Evolutionary conservation across 2,113 vertebrate species (phyloP).

Genomic region (Petromus typicus): DNA sequence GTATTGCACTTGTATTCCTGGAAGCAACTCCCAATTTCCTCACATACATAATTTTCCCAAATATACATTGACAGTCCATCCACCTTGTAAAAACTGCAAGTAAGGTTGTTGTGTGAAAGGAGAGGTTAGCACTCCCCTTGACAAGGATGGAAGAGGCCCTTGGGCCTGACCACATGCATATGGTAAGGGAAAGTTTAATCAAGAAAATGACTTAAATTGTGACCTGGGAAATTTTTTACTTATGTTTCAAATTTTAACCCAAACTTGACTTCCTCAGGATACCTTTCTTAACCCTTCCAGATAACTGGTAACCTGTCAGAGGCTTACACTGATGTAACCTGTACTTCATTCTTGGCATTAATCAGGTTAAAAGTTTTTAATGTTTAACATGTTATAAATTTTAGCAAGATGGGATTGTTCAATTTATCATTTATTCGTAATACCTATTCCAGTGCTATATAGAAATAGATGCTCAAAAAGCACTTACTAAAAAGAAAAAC

Average conservation of each 20-base stretch:
- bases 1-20: background rate
- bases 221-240: background rate
- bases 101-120: background rate
- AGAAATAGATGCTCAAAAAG: conserved; percentile 29
- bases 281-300: background rate
- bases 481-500: conserved; percentile 22
- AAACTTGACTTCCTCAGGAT: conserved; percentile 24
- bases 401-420: background rate
- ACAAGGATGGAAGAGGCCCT: too few relatives aligned
- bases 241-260: conserved; percentile 46
- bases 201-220: conserved; percentile 47
- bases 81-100: conserved; percentile 1
- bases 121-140: background rate
- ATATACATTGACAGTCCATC: background rate
- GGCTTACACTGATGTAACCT: background rate
- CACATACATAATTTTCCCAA: background rate
- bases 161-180: too few relatives aligned
- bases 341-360: background rate
- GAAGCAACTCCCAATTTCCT: background rate
- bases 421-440: conserved; percentile 40
- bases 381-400: background rate
- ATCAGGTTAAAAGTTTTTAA: background rate
- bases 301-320: background rate
- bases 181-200: background rate
- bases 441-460: background rate